A percentile compares a stretch with the other conserved stretches of the same genome.
phyloP scores from a whole-genome alignment of 2,113 vertebrate genomes.

The Trematocara stigmaticum region DNA sequence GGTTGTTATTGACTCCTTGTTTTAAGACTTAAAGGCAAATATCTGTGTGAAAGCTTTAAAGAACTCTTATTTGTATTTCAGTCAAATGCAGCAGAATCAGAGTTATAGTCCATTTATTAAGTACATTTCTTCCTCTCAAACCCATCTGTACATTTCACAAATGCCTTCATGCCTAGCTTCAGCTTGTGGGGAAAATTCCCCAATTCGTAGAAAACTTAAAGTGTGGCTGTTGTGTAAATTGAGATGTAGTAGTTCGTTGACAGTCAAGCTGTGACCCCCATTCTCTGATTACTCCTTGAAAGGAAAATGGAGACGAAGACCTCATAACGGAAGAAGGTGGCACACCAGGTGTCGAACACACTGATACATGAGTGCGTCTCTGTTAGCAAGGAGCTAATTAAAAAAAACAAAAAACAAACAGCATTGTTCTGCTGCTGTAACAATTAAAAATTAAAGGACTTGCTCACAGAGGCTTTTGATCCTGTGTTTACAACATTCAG shows the following conservation, averaged over 20 bases:
- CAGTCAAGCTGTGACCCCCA: slow-evolving; percentile 15
- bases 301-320: slow-evolving; percentile 4
- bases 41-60: background rate
- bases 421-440: background rate
- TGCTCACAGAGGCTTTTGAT: background rate
- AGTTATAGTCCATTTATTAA: background rate
- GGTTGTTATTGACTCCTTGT: background rate
- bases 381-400: background rate
- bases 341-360: background rate
- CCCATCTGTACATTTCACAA: background rate
- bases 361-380: slow-evolving; percentile 23
- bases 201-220: background rate
- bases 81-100: background rate
- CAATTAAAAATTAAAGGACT: background rate
- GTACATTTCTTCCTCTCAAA: background rate
- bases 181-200: background rate
- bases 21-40: background rate
- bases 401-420: background rate
- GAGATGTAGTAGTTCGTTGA: background rate
- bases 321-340: background rate
- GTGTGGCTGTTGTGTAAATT: background rate
- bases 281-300: slow-evolving; percentile 33
- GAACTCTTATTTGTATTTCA: background rate
- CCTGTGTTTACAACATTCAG: background rate
- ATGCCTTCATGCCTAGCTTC: background rate